These are phyloP conservation scores for Progne subis DNA, from an alignment of 2,113 vertebrate species.

Conservation along the genomic window DNA sequence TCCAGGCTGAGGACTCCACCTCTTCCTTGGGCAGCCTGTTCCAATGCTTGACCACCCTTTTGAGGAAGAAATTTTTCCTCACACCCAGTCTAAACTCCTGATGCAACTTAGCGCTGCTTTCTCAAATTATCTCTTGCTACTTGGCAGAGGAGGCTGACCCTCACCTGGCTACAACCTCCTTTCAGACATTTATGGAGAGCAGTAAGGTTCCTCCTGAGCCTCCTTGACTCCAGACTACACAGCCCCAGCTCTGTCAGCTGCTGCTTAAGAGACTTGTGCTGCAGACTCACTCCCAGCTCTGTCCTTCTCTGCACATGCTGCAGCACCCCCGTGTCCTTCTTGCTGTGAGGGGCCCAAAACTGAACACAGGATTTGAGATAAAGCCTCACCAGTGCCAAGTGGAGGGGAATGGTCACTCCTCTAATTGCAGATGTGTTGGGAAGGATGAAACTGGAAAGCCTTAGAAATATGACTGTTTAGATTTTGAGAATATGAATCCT, in stretches of 20 bases:
- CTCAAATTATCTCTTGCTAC: rapidly evolving
- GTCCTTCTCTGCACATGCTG: rapidly evolving
- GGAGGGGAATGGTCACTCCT: neutral
- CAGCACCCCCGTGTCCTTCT: neutral
- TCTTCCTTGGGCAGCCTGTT: neutral
- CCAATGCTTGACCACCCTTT: neutral
- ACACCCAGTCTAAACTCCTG: neutral
- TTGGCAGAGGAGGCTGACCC: neutral
- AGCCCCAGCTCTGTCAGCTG: neutral
- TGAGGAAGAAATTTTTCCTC: neutral
- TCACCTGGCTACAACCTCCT: neutral
- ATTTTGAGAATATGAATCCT: too few species aligned
- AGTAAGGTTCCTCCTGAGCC: neutral
- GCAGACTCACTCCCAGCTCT: neutral
- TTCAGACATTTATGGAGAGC: neutral
- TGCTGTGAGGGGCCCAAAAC: neutral
- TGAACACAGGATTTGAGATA: rapidly evolving
- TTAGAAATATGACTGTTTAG: too few species aligned
- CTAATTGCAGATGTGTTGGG: neutral
- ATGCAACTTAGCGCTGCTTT: rapidly evolving
- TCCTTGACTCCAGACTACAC: neutral
- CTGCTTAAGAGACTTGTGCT: neutral
- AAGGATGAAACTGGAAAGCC: too few species aligned
- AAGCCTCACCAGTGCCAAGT: rapidly evolving
- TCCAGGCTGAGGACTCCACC: neutral